Conservation (phyloP, 2,113 vertebrate genomes). For the Speoplatyrhinus poulsoni region DNA sequence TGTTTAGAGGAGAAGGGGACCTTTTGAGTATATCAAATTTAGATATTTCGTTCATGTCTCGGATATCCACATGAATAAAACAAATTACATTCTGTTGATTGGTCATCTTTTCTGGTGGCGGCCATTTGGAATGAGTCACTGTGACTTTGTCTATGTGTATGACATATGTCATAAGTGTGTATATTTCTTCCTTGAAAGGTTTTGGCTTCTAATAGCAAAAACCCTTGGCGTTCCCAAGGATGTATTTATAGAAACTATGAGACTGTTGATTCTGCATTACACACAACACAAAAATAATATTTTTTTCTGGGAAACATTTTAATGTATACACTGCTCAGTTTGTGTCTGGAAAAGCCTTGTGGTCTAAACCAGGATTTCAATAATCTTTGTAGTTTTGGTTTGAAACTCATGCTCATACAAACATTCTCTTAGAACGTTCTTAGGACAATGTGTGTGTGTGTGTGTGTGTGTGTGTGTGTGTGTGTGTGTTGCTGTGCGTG, state of each 20-base stretch:
- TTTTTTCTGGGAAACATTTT: too few relatives aligned
- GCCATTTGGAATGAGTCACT: slow-evolving; percentile 40
- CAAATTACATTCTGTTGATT: background rate
- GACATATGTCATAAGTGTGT: slow-evolving; percentile 1
- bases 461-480: background rate
- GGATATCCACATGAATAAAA: background rate
- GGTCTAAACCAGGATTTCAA: too few relatives aligned
- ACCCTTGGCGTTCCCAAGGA: too few relatives aligned
- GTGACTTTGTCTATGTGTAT: slow-evolving; percentile 37
- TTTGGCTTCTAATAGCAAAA: too few relatives aligned
- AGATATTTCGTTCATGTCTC: background rate
- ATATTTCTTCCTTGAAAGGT: too few relatives aligned
- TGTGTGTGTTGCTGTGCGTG: too few relatives aligned
- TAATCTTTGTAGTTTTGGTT: too few relatives aligned
- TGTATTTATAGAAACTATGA: background rate
- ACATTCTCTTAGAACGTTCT: background rate
- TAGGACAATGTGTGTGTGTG: background rate
- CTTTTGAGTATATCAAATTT: slow-evolving; percentile 10
- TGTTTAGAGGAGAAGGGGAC: slow-evolving; percentile 1
- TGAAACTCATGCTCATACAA: too few relatives aligned
- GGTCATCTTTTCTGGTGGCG: slow-evolving; percentile 21
- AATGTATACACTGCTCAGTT: too few relatives aligned
- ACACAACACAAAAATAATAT: too few relatives aligned
- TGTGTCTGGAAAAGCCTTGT: too few relatives aligned
- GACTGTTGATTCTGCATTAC: background rate